Evolutionary conservation across 1,140 invertebrate genomes (phyloP), one percentile per base, ranked within the genome.

Genomic region (Propsilocerus akamusi): DNA sequence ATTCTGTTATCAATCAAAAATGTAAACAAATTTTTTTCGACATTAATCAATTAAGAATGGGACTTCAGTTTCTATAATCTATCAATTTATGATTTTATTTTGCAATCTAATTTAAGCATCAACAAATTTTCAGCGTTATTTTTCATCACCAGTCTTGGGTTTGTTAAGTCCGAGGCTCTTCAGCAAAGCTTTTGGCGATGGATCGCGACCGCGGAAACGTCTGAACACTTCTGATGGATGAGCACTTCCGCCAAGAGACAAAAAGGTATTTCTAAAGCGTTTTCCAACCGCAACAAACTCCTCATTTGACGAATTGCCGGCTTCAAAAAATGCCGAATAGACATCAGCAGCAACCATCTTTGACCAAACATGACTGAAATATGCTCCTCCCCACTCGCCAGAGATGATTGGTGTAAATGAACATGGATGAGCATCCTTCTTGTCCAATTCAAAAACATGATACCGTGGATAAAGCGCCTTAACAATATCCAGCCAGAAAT

Each of bases 331-430:
- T 30, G 85, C 81, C 62, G 77, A 81, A 58, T 83, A 92, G 12
- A 84, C 73, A 68, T 97, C 92, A 2, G 90, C 88, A 1, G 90
- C 90, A 26, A 94, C 73, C 75, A 97, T 82, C 68, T 77, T 72
- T 3, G 86, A 83, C 84, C 86, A 91, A 5, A 86, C 54, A 57
- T 77, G 69, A 47, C 80, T 80, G 54, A 82, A 89, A 63, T 85
- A 84, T 1, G 81, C 80, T 6, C 81, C 83, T 1, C 69, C 76
- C 75, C 76, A 84, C 54, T 81, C 74, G 51, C 78, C 80, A 17
- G 71, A 71, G 54, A 87, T 74, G 41, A 87, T 79, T 51, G 76
- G 79, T 47, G 72, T 73, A 59, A 93, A 84, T 0, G 83, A 81
- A 55, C 86, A 86, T 1, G 83, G 77, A 60, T 88, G 81, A 12